Evolutionary conservation across 2,888 invertebrate species (phyloP).

Genomic region (Patella pellucida): DNA sequence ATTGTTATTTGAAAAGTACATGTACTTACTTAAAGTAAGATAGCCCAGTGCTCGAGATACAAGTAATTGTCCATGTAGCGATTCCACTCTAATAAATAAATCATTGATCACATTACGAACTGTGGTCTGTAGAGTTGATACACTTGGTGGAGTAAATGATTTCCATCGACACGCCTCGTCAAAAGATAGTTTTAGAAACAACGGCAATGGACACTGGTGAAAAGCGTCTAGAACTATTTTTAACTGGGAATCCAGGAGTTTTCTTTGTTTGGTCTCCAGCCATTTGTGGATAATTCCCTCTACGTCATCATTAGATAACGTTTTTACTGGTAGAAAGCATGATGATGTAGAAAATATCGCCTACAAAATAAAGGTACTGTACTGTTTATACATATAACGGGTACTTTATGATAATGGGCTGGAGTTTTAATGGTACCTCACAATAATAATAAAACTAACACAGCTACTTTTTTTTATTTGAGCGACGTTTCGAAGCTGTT

Average conservation of each 20-base stretch:
- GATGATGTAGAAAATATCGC: slow-evolving; percentile 20
- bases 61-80: slow-evolving; percentile 56
- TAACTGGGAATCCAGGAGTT: slow-evolving; percentile 50
- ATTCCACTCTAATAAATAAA: slow-evolving; percentile 54
- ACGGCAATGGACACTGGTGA: slow-evolving; percentile 53
- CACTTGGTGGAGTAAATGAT: slow-evolving; percentile 48
- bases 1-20: too few relatives aligned
- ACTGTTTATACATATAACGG: too few relatives aligned
- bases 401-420: too few relatives aligned
- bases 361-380: slow-evolving; percentile 19
- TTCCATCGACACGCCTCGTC: slow-evolving; percentile 62
- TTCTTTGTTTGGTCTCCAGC: slow-evolving; percentile 45
- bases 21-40: slow-evolving; percentile 51
- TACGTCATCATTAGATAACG: slow-evolving; percentile 46
- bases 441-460: too few relatives aligned
- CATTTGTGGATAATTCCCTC: slow-evolving; percentile 57
- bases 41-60: slow-evolving; percentile 60
- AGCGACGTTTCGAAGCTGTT: too few relatives aligned
- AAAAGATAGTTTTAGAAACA: slow-evolving; percentile 62
- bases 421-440: too few relatives aligned
- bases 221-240: slow-evolving; percentile 44
- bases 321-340: slow-evolving; percentile 48
- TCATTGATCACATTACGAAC: slow-evolving; percentile 51
- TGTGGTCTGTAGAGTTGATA: slow-evolving; percentile 46
- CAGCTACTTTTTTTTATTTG: too few relatives aligned